Conservation (phyloP, 2,888 invertebrate genomes). For the Synanthedon myopaeformis region DNA sequence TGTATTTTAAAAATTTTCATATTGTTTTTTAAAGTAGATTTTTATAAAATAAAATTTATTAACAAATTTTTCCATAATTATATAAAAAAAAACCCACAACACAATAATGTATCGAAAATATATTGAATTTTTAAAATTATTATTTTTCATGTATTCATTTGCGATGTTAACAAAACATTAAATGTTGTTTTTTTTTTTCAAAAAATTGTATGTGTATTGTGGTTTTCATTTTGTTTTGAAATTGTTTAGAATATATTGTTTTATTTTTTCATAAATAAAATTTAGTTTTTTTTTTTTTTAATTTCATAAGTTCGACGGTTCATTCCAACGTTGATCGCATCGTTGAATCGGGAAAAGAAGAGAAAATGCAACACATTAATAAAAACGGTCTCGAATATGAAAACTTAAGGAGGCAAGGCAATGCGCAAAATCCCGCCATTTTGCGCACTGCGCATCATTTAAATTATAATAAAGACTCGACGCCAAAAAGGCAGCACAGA, state of each 20-base stretch:
- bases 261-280: neutral
- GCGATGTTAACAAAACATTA: neutral
- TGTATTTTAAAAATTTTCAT: too few species aligned
- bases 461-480: constrained; percentile 20
- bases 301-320: neutral
- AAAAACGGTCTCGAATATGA: constrained; percentile 37
- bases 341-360: constrained; percentile 54
- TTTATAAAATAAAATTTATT: neutral
- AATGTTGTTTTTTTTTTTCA: neutral
- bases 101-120: neutral
- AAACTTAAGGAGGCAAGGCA: constrained; percentile 11
- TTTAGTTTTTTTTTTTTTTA: too few species aligned
- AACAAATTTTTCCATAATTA: too few species aligned
- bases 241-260: neutral
- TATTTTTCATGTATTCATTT: neutral
- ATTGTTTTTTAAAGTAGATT: neutral
- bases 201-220: neutral
- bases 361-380: constrained; percentile 70
- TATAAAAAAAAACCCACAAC: too few species aligned
- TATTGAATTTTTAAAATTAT: neutral
- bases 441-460: too few species aligned
- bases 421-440: neutral
- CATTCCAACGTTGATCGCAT: neutral
- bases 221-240: too few species aligned
- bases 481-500: constrained; percentile 69